Base-by-base conservation (phyloP, 2,113 vertebrate species). In the Phalacrocorax pelagicus region DNA sequence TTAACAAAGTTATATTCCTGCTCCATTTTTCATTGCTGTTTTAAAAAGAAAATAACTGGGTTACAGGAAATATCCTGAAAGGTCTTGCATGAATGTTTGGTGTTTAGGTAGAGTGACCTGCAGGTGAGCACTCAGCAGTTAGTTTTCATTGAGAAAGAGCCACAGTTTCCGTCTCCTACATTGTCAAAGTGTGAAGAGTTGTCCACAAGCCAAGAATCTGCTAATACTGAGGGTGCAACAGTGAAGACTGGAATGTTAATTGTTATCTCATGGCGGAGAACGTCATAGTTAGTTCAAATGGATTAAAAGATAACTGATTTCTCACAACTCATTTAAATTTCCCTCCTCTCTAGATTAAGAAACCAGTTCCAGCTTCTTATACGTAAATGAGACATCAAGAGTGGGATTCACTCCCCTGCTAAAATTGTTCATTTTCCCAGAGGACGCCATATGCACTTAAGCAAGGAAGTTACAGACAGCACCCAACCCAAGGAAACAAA, bases 21-120 rank as follows among this genome's bases (percentile, higher is more conserved):
- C 52, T 94, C 85, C 20, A 88, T 70, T 94, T 94, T 85, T 81
- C 77, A 82, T 36, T 89, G 87, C 75, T 96, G 46, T 90, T 96
- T 91, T 54, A 70, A 65, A 93, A 90, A 71, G 40, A 65, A 87
- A 94, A 70, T 95, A 96, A 83, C 62, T 83, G 78, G 44, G 78
- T 95, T 90, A 77, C 42, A 67, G 75, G 72, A 94, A 83, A 73
- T 77, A 78, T 34, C 73, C 69, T 62, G 61, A 78, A 49, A 69
- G 21, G 67, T 81, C 40, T 85, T 15, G 6, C 2, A 6, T 20
- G 11, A 38, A 42, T 26, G 17, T 51, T 59, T 92, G 47, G 40
- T 75, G 15, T 75, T 90, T 55, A 34, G 59, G 27, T 69, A 70
- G 74, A 72, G 13, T 40, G 27, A 29, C 69, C 34, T 24, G 15